phyloP scores from a whole-genome alignment of 2,797 vertebrate species.

The Arrhamphus sclerolepis region DNA sequence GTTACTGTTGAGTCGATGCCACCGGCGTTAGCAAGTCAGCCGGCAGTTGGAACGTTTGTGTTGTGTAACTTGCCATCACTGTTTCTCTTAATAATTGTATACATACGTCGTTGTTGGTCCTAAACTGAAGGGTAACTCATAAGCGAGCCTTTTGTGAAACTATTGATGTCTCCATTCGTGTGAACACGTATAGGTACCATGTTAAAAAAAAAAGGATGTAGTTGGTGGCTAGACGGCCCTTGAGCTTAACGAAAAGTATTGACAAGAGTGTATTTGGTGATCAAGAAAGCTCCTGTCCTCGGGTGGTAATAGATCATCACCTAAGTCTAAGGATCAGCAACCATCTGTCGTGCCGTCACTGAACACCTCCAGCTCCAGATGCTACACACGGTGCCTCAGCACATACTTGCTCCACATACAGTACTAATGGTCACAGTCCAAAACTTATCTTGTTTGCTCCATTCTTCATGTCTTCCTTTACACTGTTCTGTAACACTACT shows the following conservation, averaged over 20 bases:
- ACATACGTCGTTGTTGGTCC: no score
- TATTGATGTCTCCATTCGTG: no score
- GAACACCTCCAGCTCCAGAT: slow-evolving; percentile 8
- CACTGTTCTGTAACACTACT: not conserved
- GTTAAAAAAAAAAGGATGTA: not conserved
- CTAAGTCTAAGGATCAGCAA: slow-evolving; percentile 53
- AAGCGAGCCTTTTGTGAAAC: not conserved
- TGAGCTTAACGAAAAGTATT: slow-evolving; percentile 24
- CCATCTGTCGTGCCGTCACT: slow-evolving; percentile 53
- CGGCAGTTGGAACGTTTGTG: slow-evolving; percentile 8
- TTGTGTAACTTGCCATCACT: slow-evolving; percentile 19
- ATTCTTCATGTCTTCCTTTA: not conserved
- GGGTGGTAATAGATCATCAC: slow-evolving; percentile 32
- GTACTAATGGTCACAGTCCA: slow-evolving; percentile 1
- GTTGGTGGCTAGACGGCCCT: slow-evolving; percentile 21
- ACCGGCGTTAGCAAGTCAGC: slow-evolving; percentile 30
- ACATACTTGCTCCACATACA: slow-evolving; percentile 26
- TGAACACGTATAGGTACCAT: not conserved
- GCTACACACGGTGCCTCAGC: not conserved
- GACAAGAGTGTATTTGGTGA: slow-evolving; percentile 6
- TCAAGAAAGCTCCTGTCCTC: slow-evolving; percentile 6
- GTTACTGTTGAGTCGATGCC: slow-evolving; percentile 7
- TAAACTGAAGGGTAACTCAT: no score
- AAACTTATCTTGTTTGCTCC: slow-evolving; percentile 3
- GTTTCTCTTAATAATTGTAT: not conserved